A percentile compares a stretch with the other conserved stretches of the same genome.
Conservation (phyloP, 1,140 invertebrate species). For the Mylabris phalerata region DNA sequence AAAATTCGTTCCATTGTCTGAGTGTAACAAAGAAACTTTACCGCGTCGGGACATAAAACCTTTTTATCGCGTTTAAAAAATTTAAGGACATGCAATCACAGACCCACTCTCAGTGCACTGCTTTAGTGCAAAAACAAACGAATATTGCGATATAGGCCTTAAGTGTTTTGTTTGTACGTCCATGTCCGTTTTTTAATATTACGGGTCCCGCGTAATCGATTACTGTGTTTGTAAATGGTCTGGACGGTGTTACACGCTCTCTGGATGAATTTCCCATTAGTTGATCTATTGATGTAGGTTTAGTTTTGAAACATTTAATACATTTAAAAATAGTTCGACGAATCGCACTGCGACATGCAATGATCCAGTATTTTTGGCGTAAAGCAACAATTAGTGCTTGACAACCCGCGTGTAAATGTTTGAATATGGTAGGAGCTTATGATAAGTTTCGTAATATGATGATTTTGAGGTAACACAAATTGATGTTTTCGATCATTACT, state of each 20-base stretch:
- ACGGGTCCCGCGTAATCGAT: slow-evolving; percentile 38
- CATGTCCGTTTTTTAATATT: slow-evolving; percentile 3
- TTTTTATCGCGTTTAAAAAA: slow-evolving; percentile 38
- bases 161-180: background rate
- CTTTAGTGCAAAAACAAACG: slow-evolving; percentile 32
- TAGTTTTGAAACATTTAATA: slow-evolving; percentile 12
- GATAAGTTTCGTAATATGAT: too few species aligned
- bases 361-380: too few species aligned
- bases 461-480: too few species aligned
- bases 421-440: too few species aligned
- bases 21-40: slow-evolving; percentile 27
- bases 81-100: slow-evolving; percentile 33
- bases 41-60: slow-evolving; percentile 40
- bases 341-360: too few species aligned
- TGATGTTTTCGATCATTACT: too few species aligned
- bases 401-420: too few species aligned
- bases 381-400: too few species aligned
- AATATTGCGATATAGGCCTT: slow-evolving; percentile 31
- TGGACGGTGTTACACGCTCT: slow-evolving; percentile 13
- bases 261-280: slow-evolving; percentile 23
- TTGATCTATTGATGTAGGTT: background rate
- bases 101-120: slow-evolving; percentile 42
- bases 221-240: slow-evolving; percentile 27
- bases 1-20: slow-evolving; percentile 38
- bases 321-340: slow-evolving; percentile 1